phyloP scores from a whole-genome alignment of 2,888 invertebrate species.

The Tyria jacobaeae region DNA sequence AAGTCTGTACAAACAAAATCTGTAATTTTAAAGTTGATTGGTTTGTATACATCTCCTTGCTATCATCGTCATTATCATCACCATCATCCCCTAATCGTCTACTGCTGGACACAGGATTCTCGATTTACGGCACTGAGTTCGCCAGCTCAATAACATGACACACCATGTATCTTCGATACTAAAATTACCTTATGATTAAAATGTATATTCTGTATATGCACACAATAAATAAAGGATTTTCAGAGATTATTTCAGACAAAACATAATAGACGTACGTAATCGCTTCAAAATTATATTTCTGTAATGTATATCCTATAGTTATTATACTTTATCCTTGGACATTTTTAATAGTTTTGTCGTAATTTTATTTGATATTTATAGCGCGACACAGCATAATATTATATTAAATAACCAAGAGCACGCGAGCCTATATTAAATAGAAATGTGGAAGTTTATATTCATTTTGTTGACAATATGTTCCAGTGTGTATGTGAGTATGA shows the following conservation, averaged over 20 bases:
- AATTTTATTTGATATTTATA: conserved; percentile 16
- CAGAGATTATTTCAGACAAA: neutral
- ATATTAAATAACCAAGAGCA: neutral
- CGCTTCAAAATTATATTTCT: neutral
- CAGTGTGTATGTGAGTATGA: conserved; percentile 43
- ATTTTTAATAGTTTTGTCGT: neutral
- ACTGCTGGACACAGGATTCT: too few relatives aligned
- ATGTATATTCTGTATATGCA: too few relatives aligned
- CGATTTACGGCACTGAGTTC: too few relatives aligned
- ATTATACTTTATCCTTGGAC: conserved; percentile 4
- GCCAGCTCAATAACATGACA: too few relatives aligned
- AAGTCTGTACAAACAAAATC: too few relatives aligned
- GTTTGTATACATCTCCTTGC: too few relatives aligned
- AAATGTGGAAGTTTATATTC: conserved; percentile 33
- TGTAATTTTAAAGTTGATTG: too few relatives aligned
- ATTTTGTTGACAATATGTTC: conserved; percentile 32
- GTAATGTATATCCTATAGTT: neutral
- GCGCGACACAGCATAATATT: neutral
- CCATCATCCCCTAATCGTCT: too few relatives aligned
- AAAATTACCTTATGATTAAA: too few relatives aligned
- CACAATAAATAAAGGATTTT: too few relatives aligned
- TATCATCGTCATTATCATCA: too few relatives aligned
- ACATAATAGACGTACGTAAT: neutral
- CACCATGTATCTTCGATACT: too few relatives aligned
- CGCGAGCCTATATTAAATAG: neutral